Percentiles rank a stretch among this genome's conserved stretches.
phyloP scores from a whole-genome alignment of 1,140 invertebrate genomes.

The Nylanderia fulva region DNA sequence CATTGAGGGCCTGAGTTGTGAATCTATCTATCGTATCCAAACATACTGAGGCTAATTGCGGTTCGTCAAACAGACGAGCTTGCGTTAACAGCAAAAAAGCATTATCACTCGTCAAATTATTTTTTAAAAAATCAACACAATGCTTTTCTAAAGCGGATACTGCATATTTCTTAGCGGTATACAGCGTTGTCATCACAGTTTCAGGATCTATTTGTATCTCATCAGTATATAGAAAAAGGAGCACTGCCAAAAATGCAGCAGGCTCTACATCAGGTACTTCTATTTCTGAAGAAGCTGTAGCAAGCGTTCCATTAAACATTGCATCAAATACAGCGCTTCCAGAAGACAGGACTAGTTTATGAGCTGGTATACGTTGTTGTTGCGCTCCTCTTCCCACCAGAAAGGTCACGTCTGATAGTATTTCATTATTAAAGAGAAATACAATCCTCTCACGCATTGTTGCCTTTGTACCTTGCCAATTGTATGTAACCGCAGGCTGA shows the following conservation, averaged over 20 bases:
- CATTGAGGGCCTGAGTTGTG: constrained; percentile 92
- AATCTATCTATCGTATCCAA: constrained; percentile 95
- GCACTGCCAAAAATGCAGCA: constrained; percentile 90
- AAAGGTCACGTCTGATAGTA: constrained; percentile 93
- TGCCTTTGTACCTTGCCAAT: constrained; percentile 90
- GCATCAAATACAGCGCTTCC: constrained; percentile 95
- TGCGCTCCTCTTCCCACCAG: constrained; percentile 91
- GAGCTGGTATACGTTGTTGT: constrained; percentile 92
- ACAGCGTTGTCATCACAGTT: constrained; percentile 95
- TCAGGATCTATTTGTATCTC: constrained; percentile 95
- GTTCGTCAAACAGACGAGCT: constrained; percentile 94
- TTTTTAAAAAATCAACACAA: constrained; percentile 94
- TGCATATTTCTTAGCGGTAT: constrained; percentile 95
- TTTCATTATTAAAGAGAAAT: constrained; percentile 93
- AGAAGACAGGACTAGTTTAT: constrained; percentile 94
- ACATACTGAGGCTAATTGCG: constrained; percentile 91
- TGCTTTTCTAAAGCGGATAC: constrained; percentile 93
- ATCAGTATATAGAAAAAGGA: constrained; percentile 93
- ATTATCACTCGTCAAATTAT: constrained; percentile 93
- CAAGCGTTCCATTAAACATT: constrained; percentile 93
- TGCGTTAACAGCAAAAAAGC: constrained; percentile 94
- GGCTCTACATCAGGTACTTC: constrained; percentile 95
- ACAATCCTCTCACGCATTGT: constrained; percentile 92
- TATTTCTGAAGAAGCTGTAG: constrained; percentile 90
- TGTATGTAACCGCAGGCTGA: constrained; percentile 83